Percentiles rank a stretch among this genome's conserved stretches.
These are phyloP conservation scores for Pterocles burchelli DNA, from an alignment of 2,113 vertebrate species.

Conservation along the genomic window DNA sequence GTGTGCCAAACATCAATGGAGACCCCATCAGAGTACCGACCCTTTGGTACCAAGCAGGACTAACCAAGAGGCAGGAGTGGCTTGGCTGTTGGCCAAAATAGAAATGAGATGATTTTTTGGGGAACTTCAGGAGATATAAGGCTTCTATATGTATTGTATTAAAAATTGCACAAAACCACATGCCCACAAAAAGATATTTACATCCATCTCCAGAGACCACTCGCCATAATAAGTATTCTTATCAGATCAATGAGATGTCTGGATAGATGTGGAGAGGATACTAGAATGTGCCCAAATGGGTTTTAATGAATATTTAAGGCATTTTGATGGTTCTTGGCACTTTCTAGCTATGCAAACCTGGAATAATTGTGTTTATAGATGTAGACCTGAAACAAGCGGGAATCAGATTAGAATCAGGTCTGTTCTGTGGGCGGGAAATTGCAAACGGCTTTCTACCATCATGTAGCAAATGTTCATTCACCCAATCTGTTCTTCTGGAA, in stretches of 20 bases:
- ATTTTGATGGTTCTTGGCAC: neutral
- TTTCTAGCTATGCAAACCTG: neutral
- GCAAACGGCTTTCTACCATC: neutral
- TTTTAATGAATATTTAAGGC: neutral
- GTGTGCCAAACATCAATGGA: neutral
- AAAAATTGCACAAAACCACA: neutral
- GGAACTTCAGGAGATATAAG: neutral
- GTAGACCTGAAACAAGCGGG: neutral
- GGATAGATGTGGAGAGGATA: neutral
- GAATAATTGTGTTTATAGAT: neutral
- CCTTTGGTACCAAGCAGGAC: neutral
- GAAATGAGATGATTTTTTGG: neutral
- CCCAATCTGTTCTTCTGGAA: neutral
- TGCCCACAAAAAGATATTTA: neutral
- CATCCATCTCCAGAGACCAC: neutral
- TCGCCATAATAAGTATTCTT: neutral
- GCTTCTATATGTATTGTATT: neutral
- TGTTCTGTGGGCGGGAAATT: neutral
- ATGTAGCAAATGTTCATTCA: neutral
- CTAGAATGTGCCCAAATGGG: neutral
- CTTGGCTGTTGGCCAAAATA: neutral
- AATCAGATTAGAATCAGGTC: neutral
- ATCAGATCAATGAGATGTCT: neutral
- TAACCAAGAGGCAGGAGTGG: neutral
- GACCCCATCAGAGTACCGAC: rapidly evolving